phyloP scores from a whole-genome alignment of 2,113 vertebrate genomes.

The Baryphthengus martii region DNA sequence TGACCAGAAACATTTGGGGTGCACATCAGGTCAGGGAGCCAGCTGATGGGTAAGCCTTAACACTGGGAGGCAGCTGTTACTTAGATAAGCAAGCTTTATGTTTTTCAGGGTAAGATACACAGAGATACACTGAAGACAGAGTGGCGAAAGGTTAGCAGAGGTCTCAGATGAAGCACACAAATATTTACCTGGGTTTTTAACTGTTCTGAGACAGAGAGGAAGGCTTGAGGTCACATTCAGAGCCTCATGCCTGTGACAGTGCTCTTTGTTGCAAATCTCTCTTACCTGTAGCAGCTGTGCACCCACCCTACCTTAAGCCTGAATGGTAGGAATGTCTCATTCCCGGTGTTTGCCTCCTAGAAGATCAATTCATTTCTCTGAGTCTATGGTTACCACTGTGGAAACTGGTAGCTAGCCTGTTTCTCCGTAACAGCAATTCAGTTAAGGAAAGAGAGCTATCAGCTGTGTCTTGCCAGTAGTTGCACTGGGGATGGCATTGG shows the following conservation, averaged over 20 bases:
- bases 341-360: background rate
- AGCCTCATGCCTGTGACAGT: background rate
- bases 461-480: background rate
- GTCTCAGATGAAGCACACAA: constrained; percentile 1
- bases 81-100: background rate
- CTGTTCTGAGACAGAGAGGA: background rate
- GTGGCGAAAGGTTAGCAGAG: constrained; percentile 11
- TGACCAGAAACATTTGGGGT: background rate
- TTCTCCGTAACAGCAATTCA: background rate
- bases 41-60: background rate
- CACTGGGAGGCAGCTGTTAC: background rate
- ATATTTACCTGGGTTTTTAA: constrained; percentile 26
- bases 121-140: background rate
- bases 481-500: background rate
- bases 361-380: background rate
- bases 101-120: constrained; percentile 17
- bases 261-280: background rate
- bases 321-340: background rate
- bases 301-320: background rate
- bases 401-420: background rate
- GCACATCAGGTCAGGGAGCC: background rate
- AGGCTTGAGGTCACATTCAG: background rate
- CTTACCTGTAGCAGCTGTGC: background rate
- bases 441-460: background rate
- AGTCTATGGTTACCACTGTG: background rate